Base-by-base conservation (phyloP, 2,797 vertebrate species). In the Diplodus puntazzo region DNA sequence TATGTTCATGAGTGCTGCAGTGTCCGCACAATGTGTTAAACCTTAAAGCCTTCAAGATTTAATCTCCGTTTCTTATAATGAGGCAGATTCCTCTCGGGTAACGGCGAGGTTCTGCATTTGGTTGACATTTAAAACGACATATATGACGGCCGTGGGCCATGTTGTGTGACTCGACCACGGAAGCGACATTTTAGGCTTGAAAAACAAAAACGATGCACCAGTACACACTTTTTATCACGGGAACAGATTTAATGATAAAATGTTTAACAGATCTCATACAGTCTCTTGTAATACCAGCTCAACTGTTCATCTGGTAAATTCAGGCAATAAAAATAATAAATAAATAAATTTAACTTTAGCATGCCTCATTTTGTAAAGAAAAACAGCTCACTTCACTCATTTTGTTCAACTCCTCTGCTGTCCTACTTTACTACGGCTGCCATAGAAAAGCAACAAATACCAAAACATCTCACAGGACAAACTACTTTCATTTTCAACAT, bases 91-190 rank as follows among this genome's bases (percentile, higher is more conserved):
- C 61, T 64, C 42, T 34, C 12, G 34, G 21, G 45, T 46, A 67
- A 23, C 16, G 50, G 34, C 5, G 17, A 16, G 45, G 48, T 27
- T 83, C 55, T 80, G 80, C 79, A 83, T 90, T 77, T 61, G 67
- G 67, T 67, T 88, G 81, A 88, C 84, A 88, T 91, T 89, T 86
- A 80, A 82, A 87, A 77, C 11, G 25, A 23, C 68, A 67, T 34
- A 64, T 18, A 60, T 48, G 48, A 61, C 25, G 9, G 42, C 76
- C 61, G 73, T 21, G 39, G 75, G 83, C 77, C 59, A 16, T 70
- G 75, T 71, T 64, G 50, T n/a, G 66, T 58, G 60, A 69, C 73
- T 70, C 49, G 45, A 77, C 48, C 73, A 59, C 8, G 67, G 75
- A 73, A 50, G 58, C 20, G 48, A 64, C 60, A 59, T 82, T 75